These are phyloP conservation scores for Melikaiella ostensackeni DNA, from an alignment of 2,888 invertebrate genomes.

Conservation along the genomic window DNA sequence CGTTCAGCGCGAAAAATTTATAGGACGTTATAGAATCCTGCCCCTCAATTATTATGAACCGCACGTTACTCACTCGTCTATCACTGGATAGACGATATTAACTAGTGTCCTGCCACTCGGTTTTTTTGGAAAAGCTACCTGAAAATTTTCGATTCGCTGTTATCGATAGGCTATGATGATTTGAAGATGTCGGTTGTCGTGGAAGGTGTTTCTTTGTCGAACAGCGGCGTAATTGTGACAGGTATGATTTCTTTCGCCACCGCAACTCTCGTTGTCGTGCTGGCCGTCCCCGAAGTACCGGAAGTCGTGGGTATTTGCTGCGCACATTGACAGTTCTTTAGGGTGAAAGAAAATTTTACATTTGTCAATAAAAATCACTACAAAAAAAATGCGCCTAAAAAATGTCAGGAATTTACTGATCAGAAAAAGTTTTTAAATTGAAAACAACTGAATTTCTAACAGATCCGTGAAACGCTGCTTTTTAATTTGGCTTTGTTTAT, in stretches of 20 bases:
- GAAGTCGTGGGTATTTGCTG: constrained; percentile 72
- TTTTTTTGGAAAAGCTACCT: constrained; percentile 22
- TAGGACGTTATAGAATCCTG: no score
- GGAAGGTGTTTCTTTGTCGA: constrained; percentile 66
- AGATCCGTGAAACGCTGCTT: no score
- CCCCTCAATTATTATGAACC: constrained; percentile 4
- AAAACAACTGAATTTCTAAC: no score
- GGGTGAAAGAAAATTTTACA: neutral
- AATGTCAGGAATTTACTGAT: no score
- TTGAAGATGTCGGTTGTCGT: constrained; percentile 68
- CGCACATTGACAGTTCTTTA: constrained; percentile 41
- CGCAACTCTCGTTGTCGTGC: constrained; percentile 56
- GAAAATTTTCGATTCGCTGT: constrained; percentile 38
- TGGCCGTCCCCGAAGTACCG: constrained; percentile 57
- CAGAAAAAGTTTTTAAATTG: no score
- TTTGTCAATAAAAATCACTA: neutral
- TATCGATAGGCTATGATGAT: constrained; percentile 60
- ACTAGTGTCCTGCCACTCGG: neutral
- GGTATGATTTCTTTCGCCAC: constrained; percentile 54
- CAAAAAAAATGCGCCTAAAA: no score
- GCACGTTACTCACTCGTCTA: neutral
- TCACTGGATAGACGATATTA: neutral
- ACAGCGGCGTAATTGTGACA: constrained; percentile 63
- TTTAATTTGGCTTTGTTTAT: no score
- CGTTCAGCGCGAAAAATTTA: no score